These are phyloP conservation scores for Halcyon chelicuti DNA, from an alignment of 2,797 vertebrate species.

Conservation along the genomic window DNA sequence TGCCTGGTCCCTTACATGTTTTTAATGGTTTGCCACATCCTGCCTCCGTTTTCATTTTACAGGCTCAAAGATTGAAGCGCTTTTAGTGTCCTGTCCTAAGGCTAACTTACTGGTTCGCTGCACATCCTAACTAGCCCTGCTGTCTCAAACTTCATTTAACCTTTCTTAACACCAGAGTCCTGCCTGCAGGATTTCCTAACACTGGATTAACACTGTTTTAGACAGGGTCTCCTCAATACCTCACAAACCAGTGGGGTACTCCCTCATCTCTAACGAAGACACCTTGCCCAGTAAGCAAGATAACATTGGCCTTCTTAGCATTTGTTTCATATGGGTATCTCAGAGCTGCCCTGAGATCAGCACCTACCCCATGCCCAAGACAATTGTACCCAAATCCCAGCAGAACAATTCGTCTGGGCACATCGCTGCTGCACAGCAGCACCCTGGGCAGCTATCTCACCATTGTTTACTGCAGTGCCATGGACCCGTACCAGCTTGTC, in stretches of 20 bases:
- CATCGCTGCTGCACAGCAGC: background rate
- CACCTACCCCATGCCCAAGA: background rate
- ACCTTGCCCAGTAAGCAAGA: background rate
- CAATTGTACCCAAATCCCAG: background rate
- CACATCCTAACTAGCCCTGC: background rate
- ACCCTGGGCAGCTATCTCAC: background rate
- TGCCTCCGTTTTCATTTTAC: background rate
- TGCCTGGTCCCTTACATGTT: background rate
- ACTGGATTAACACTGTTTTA: background rate
- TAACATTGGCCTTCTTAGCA: background rate
- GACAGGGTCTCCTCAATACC: background rate
- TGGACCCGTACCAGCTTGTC: background rate
- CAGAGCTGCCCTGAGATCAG: background rate
- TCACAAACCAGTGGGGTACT: background rate
- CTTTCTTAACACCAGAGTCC: background rate
- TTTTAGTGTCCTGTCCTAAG: background rate
- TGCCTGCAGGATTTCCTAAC: background rate
- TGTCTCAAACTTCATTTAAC: background rate
- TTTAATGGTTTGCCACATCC: background rate
- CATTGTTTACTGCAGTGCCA: background rate
- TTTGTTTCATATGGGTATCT: background rate
- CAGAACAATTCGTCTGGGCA: background rate
- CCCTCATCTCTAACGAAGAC: background rate
- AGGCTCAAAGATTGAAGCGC: background rate
- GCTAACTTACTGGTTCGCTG: background rate